A percentile compares a stretch with the other conserved stretches of the same genome.
phyloP scores from a whole-genome alignment of 2,888 invertebrate genomes.

The Protodeltote pygarga region DNA sequence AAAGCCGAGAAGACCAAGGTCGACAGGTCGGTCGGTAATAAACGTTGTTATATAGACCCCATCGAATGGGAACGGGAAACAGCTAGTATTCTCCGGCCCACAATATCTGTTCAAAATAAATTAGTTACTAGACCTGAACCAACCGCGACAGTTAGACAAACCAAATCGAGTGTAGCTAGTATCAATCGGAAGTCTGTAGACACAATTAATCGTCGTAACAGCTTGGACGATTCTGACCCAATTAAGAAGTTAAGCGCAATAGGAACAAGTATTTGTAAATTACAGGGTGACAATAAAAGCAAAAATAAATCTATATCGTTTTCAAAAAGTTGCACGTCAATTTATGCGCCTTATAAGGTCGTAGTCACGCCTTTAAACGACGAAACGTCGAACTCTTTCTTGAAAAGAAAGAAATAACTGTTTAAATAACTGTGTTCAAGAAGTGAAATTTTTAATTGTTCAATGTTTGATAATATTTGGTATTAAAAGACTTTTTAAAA shows the following conservation, averaged over 20 bases:
- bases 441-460: conserved; percentile 25
- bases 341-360: conserved; percentile 76
- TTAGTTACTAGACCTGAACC: conserved; percentile 63
- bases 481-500: conserved; percentile 32
- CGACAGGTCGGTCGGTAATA: conserved; percentile 84
- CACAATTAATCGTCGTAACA: conserved; percentile 63
- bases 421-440: conserved; percentile 29
- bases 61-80: conserved; percentile 86
- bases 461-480: conserved; percentile 35
- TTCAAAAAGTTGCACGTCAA: conserved; percentile 77
- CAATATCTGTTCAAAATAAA: conserved; percentile 81
- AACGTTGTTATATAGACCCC: conserved; percentile 85
- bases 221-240: conserved; percentile 65
- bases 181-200: conserved; percentile 61
- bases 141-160: conserved; percentile 62
- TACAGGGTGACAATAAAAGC: conserved; percentile 68
- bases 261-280: conserved; percentile 78
- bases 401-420: conserved; percentile 56
- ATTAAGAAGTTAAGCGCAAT: conserved; percentile 79
- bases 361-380: conserved; percentile 73
- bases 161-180: conserved; percentile 69
- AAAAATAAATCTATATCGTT: conserved; percentile 73
- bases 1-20: conserved; percentile 74
- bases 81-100: conserved; percentile 83
- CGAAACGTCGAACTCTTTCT: conserved; percentile 52